Evolutionary conservation across 2,113 vertebrate species (phyloP).

Genomic region (Cairina moschata): DNA sequence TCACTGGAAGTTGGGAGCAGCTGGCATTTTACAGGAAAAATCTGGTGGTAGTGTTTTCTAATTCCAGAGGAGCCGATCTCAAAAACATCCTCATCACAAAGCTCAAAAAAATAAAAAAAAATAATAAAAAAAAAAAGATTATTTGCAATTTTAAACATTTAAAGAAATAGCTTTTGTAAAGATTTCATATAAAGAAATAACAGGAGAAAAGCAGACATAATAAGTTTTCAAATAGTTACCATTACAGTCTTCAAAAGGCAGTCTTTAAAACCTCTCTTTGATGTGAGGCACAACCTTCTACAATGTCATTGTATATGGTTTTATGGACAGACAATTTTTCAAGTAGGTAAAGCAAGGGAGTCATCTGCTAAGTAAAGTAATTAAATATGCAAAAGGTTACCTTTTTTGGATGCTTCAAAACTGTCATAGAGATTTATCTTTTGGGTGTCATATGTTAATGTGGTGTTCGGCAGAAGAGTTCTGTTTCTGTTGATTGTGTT

Average conservation of each 20-base stretch:
- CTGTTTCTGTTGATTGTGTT: conserved; percentile 99
- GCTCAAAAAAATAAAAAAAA: neutral
- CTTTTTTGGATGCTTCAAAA: conserved; percentile 99
- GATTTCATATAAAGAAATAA: no score
- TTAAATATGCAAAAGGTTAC: conserved; percentile 73
- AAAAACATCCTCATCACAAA: neutral
- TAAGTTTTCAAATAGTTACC: neutral
- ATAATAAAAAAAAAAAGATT: neutral
- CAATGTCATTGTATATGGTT: neutral
- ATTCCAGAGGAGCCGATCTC: neutral
- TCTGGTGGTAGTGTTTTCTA: neutral
- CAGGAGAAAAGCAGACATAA: neutral
- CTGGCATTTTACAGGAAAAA: neutral
- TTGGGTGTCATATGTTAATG: conserved; percentile 97
- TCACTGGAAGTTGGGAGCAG: neutral
- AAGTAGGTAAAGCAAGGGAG: neutral
- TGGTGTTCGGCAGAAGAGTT: conserved; percentile 98
- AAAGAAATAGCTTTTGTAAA: neutral
- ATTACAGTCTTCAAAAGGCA: neutral
- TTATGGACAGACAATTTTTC: conserved; percentile 43
- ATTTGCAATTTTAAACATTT: neutral
- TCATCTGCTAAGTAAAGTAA: neutral
- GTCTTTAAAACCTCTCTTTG: neutral
- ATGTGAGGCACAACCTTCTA: neutral
- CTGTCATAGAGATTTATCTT: conserved; percentile 99